Base-by-base conservation (phyloP, 2,888 invertebrate species). In the Nemapogon koenigi region DNA sequence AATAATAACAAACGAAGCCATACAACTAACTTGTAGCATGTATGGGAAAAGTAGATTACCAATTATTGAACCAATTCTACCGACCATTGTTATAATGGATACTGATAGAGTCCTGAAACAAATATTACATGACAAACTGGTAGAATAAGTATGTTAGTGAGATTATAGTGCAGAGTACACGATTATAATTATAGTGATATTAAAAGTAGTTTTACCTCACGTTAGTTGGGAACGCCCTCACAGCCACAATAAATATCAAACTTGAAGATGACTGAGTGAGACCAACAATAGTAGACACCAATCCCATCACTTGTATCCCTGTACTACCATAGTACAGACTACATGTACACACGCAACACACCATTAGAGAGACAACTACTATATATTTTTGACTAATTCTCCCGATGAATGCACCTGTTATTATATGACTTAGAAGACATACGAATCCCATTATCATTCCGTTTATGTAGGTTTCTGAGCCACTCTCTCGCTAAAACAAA, bases 21-120 rank as follows among this genome's bases (percentile, higher is more conserved):
- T 61, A 33, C 65, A 66, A 2, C 60, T 59, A 22, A 46, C 22
- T 22, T 56, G 46, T 41, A 66, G 38, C 46, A 66, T 44, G 2
- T 60, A 41, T 1, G 65, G 65, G 35, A 66, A 62, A 19, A 63
- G 29, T 14, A 64, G 50, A 38, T 57, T 64, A 10, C 65, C 65
- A 3, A 56, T 33, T 4, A 63, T 43, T 2, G 65, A 64, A 8
- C 65, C 65, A 0, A 56, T 43, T 19, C 65, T 46, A 3, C 65
- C 65, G 4, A 53, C 22, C 55, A 61, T 59, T 15, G 59, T 42
- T 10, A 60, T 54, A 15, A 62, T 42, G 3, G 63, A 57, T 3
- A 61, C 35, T 3, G 64, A 51, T 16, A 64, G 42, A 2, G 58
- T 52, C 41, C 65, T 65, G 52, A 37, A 59, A 60, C 30, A 2